Evolutionary conservation across 2,113 vertebrate species (phyloP).

Genomic region (Bubalus kerabau): DNA sequence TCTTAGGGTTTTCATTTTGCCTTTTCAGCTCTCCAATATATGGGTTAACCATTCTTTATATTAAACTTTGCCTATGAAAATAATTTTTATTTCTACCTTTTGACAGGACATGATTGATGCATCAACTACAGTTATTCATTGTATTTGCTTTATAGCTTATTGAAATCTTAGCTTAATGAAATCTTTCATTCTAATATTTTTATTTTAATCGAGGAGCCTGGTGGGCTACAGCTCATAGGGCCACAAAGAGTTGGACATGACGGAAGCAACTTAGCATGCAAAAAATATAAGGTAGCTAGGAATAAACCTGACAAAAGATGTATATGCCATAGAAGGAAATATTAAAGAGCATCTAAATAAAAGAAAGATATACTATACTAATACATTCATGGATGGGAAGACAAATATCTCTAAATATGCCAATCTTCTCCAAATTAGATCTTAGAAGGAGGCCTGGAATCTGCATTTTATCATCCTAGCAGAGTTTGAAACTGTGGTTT

Average conservation of each 20-base stretch:
- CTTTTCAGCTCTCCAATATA: background rate
- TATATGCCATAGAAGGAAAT: background rate
- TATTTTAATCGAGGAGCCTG: background rate
- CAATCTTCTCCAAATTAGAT: background rate
- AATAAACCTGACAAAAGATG: background rate
- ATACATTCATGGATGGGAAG: background rate
- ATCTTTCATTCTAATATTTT: constrained; percentile 4
- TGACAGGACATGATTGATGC: background rate
- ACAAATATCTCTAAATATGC: background rate
- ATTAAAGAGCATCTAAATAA: background rate
- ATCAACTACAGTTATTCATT: background rate
- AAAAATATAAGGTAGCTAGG: background rate
- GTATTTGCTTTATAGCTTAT: background rate
- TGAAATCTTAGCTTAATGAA: background rate
- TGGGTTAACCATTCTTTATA: background rate
- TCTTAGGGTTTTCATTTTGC: background rate
- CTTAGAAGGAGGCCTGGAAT: background rate
- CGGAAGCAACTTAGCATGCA: background rate
- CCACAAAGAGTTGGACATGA: background rate
- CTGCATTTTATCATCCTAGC: background rate
- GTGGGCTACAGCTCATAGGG: background rate
- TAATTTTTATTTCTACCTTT: background rate
- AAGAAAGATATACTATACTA: background rate
- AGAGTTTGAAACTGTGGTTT: background rate
- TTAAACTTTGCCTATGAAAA: background rate